Evolutionary conservation across 1,140 invertebrate species (phyloP).

Genomic region (Manduca sexta): DNA sequence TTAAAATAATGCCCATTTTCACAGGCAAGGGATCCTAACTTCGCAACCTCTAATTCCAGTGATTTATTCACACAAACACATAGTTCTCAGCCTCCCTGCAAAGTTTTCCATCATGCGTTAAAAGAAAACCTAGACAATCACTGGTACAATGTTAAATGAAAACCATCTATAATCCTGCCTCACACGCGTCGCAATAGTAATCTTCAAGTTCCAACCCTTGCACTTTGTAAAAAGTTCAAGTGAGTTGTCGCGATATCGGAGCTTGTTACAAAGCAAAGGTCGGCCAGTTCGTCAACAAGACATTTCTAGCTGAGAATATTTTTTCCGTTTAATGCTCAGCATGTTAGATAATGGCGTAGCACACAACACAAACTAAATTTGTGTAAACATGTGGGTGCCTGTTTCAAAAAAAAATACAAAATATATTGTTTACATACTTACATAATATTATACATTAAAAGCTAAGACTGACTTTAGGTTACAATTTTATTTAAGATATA

Average conservation of each 20-base stretch:
- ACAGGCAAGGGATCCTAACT: slow-evolving; percentile 74
- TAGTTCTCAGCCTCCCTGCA: slow-evolving; percentile 71
- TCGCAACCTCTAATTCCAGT: slow-evolving; percentile 61
- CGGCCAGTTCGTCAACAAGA: slow-evolving; percentile 65
- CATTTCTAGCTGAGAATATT: slow-evolving; percentile 65
- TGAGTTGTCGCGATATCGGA: slow-evolving; percentile 27
- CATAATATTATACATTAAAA: slow-evolving; percentile 51
- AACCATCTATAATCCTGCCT: slow-evolving; percentile 45
- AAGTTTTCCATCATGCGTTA: slow-evolving; percentile 64
- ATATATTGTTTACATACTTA: too few species aligned
- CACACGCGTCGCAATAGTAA: slow-evolving; percentile 28
- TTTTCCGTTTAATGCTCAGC: slow-evolving; percentile 73
- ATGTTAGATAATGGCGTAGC: slow-evolving; percentile 53
- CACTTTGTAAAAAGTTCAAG: slow-evolving; percentile 52
- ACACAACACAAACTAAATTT: slow-evolving; percentile 43
- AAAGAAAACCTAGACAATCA: slow-evolving; percentile 61
- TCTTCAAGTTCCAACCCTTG: slow-evolving; percentile 56
- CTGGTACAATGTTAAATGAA: slow-evolving; percentile 48
- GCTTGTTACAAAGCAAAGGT: slow-evolving; percentile 65
- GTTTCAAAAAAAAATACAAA: slow-evolving; percentile 29
- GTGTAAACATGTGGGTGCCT: slow-evolving; percentile 19
- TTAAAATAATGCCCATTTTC: slow-evolving; percentile 90
- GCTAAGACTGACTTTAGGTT: slow-evolving; percentile 48
- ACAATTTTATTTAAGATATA: slow-evolving; percentile 57
- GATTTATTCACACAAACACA: slow-evolving; percentile 62